Evolutionary conservation across 2,888 invertebrate genomes (phyloP).

Genomic region (Ecliptopera silaceata): DNA sequence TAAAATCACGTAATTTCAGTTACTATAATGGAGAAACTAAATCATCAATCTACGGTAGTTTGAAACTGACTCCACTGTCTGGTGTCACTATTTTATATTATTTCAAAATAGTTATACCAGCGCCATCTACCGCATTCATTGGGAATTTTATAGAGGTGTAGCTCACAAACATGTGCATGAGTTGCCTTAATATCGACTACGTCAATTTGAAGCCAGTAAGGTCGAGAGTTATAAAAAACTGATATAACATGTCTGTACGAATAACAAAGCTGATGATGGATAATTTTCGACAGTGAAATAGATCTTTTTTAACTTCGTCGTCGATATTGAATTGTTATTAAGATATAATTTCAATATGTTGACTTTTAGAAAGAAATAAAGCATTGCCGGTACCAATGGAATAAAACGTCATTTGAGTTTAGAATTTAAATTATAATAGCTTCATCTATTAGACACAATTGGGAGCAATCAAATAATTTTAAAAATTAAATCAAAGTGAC

Average conservation of each 20-base stretch:
- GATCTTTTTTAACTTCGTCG: no score
- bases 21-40: not conserved
- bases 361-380: no score
- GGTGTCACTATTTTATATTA: not conserved
- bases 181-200: constrained; percentile 10
- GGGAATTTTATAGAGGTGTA: constrained; percentile 31
- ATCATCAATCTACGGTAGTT: not conserved
- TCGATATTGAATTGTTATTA: no score
- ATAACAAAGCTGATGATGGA: not conserved
- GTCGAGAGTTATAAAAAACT: not conserved
- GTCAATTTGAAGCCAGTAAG: constrained; percentile 15
- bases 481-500: no score
- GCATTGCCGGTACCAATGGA: no score
- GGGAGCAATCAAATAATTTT: no score
- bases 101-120: constrained; percentile 19
- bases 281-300: not conserved
- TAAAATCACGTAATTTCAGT: not conserved
- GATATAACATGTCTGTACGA: not conserved
- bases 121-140: constrained; percentile 45
- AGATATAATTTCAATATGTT: no score
- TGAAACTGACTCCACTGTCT: not conserved
- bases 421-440: no score
- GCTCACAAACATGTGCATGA: constrained; percentile 25
- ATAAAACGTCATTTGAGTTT: no score
- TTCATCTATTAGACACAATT: no score